Evolutionary conservation across 2,797 vertebrate species (phyloP), one percentile per base, ranked within the genome.

Genomic region (Intellagama lesueurii): DNA sequence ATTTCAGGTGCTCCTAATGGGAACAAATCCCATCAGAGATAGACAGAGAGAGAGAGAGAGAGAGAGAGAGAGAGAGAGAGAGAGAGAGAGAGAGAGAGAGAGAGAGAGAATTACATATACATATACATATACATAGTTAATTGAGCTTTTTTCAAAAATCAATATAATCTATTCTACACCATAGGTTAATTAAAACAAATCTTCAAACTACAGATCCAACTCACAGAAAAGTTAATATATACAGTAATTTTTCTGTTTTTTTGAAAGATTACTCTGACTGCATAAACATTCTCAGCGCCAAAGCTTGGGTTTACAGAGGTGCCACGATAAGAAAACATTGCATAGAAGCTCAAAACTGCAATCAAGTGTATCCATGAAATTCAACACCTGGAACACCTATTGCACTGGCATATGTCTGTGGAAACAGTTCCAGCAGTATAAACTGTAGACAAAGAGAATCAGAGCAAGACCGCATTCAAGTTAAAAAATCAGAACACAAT

Each of bases 321-420:
- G 32, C 49, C 85, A 80, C 83, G 60, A 92, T 11, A 0, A 0
- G 0, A 89, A 89, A 90, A 56, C 81, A 79, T 80, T 7, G 52
- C 44, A 77, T n/a, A 60, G 85, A 88, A 22, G 89, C 91, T 75
- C 78, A 85, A 86, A 86, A 90, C 44, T 78, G 79, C 64, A 89
- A 91, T 87, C 83, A 92, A 85, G 2, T 90, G 69, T 82, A 88
- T 76, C 91, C 85, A 92, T 90, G 70, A 86, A 94, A 94, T 86
- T 64, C 81, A 93, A 86, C 26, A 87, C 70, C 73, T 84, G 79
- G 47, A 93, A 93, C 92, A 88, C 14, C 87, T 64, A 28, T 0
- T 32, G 60, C 52, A n/a, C 40, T 68, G 83, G 44, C 68, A 32
- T 12, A 40, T 60, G 35, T 88, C 0, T 82, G 7, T 12, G 82